Base-by-base conservation (phyloP, 2,888 invertebrate species). In the Pyralis farinalis region DNA sequence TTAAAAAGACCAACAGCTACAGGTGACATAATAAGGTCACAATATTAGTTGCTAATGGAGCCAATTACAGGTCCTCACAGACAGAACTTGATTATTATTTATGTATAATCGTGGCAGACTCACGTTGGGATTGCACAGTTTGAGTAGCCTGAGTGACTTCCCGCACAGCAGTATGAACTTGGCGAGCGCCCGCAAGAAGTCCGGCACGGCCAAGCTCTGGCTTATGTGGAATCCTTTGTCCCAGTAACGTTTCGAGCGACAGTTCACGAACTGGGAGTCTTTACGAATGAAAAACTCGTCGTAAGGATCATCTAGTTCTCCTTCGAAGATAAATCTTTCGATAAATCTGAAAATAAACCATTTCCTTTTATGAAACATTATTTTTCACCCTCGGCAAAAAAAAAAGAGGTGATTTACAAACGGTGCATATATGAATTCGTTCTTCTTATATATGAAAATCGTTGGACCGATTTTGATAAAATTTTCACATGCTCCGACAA, bases 271-370 rank as follows among this genome's bases (percentile, higher is more conserved):
- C 44, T 93, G 92, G 0, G 89, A 84, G 60, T 93, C 92, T 10
- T 92, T 90, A 35, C 92, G 91, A 38, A 98, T 94, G 78, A 97
- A 97, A 58, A 97, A 96, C 80, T 97, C 97, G 53, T 94, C 93
- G 61, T 93, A 93, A 8, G 91, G 90, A 72, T 97, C 97, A 47
- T 95, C 93, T 9, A 97, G 82, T 37, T 92, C 91, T 0, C 97
- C 98, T 68, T 96, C 94, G 62, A 96, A 94, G 45, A 97, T 92
- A 94, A 97, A 98, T 44, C 93, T 92, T 63, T 95, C 93, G 25
- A 98, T 89, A 65, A 95, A 92, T 44, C 93, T 92, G 61, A 46
- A 80, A 52, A n/a, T n/a, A n/a, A n/a, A n/a, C n/a, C n/a, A n/a
- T n/a, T n/a, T n/a, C n/a, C n/a, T n/a, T n/a, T n/a, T n/a, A n/a